A percentile compares a stretch with the other conserved stretches of the same genome.
Conservation (phyloP, 2,797 vertebrate genomes). For the Orestias chungarensis region DNA sequence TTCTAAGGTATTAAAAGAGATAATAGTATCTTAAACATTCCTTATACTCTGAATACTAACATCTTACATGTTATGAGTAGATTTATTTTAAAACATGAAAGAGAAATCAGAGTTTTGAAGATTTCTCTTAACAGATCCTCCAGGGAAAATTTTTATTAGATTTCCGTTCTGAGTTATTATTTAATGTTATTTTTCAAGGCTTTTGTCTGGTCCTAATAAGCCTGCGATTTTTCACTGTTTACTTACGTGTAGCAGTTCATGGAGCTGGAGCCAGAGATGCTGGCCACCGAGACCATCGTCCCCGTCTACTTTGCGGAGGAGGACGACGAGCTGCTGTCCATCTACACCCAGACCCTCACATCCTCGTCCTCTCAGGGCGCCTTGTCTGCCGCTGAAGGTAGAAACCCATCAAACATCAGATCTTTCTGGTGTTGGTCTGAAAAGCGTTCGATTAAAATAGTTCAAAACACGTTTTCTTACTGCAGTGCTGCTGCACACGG, state of each 20-base stretch:
- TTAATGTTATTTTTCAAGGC: background rate
- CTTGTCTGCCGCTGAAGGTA: slow-evolving; percentile 95
- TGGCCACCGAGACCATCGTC: slow-evolving; percentile 94
- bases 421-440: background rate
- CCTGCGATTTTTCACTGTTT: slow-evolving; percentile 4
- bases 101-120: slow-evolving; percentile 2
- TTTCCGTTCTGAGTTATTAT: background rate
- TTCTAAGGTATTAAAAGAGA: slow-evolving; percentile 9
- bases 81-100: slow-evolving; percentile 10
- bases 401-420: background rate
- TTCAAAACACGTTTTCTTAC: background rate
- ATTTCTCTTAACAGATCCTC: background rate
- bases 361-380: slow-evolving; percentile 92
- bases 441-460: too few relatives aligned
- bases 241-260: slow-evolving; percentile 91
- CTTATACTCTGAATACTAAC: slow-evolving; percentile 16
- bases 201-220: slow-evolving; percentile 4
- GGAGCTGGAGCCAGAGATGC: slow-evolving; percentile 97
- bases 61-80: slow-evolving; percentile 1
- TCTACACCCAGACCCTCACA: slow-evolving; percentile 92
- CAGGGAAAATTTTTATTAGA: background rate
- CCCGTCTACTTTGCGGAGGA: slow-evolving; percentile 97
- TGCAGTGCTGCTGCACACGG: slow-evolving; percentile 92
- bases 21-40: background rate
- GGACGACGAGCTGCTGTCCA: slow-evolving; percentile 93